Conservation (phyloP, 2,797 vertebrate species). For the Aldrovandia affinis region DNA sequence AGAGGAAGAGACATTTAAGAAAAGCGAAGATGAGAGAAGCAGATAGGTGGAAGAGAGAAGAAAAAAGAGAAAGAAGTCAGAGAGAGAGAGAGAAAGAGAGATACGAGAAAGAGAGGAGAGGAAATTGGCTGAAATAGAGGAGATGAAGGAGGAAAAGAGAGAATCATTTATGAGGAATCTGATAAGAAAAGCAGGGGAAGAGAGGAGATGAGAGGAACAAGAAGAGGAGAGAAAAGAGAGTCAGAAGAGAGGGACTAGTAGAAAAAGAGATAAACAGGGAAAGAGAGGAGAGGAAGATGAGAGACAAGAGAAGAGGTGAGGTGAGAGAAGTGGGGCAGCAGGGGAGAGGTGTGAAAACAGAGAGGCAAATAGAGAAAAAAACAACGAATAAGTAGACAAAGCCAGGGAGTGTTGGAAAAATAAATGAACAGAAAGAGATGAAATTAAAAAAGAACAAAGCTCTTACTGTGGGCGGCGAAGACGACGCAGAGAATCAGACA, state of each 20-base stretch:
- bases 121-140: background rate
- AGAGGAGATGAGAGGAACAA: background rate
- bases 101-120: background rate
- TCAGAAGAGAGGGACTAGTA: background rate
- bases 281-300: background rate
- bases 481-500: constrained; percentile 72
- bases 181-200: background rate
- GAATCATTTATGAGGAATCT: background rate
- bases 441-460: constrained; percentile 21
- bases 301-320: background rate
- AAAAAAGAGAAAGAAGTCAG: background rate
- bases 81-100: background rate
- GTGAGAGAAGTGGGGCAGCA: background rate
- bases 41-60: background rate
- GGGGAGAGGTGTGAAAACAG: background rate
- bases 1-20: background rate
- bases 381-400: background rate
- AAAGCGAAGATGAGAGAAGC: background rate
- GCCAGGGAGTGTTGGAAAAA: background rate
- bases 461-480: constrained; percentile 72
- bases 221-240: background rate
- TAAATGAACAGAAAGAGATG: background rate
- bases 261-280: background rate
- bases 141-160: background rate
- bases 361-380: background rate